Conservation (phyloP, 2,888 invertebrate species). For the Eutolmus rufibarbis region DNA sequence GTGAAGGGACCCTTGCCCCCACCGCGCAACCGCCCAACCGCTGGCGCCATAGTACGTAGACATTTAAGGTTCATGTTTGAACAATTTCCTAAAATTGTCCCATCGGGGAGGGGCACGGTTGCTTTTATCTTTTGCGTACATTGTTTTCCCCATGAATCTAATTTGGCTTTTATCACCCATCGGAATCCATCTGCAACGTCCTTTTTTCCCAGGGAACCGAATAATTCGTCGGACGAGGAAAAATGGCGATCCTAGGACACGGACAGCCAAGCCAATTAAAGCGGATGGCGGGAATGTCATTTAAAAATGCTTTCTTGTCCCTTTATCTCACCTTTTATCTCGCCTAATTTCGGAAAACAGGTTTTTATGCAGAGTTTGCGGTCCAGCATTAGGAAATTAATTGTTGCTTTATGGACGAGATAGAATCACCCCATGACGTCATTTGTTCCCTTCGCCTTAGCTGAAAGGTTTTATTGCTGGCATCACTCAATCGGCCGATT, state of each 20-base stretch:
- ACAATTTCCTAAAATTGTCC: not conserved
- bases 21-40: not conserved
- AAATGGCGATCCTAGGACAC: not conserved
- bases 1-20: not conserved
- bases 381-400: not conserved
- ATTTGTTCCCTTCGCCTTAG: not conserved
- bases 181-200: not conserved
- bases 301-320: not conserved
- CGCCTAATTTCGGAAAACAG: not conserved
- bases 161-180: conserved; percentile 23
- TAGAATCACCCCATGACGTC: not conserved
- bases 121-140: not conserved
- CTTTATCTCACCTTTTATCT: not conserved
- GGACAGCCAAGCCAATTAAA: not conserved
- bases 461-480: not conserved
- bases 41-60: not conserved
- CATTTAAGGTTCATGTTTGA: not conserved
- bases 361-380: not conserved
- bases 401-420: not conserved
- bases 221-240: not conserved
- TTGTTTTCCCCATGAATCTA: conserved; percentile 15
- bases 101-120: not conserved
- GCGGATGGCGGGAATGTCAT: not conserved
- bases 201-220: not conserved
- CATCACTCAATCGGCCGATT: not conserved